Evolutionary conservation across 2,113 vertebrate genomes (phyloP).

Genomic region (Platycercus adscitus): DNA sequence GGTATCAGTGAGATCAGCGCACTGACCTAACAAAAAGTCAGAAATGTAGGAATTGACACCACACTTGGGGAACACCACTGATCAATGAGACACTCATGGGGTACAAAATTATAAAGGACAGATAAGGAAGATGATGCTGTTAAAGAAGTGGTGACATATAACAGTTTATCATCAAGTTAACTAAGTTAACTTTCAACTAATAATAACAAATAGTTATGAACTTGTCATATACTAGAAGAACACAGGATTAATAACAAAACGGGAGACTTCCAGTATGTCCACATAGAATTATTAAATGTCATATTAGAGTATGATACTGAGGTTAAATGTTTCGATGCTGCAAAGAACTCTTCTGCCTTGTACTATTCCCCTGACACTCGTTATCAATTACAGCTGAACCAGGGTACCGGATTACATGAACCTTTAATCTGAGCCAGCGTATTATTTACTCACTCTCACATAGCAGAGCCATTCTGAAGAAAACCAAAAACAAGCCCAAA

Average conservation of each 20-base stretch:
- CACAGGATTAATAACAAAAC: not conserved
- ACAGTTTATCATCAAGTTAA: not conserved
- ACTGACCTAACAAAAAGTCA: not conserved
- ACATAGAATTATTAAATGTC: not conserved
- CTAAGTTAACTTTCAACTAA: not conserved
- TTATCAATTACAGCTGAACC: not conserved
- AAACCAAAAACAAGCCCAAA: not conserved
- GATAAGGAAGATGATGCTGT: not conserved
- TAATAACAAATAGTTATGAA: not conserved
- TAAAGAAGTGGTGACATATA: not conserved
- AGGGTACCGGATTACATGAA: not conserved
- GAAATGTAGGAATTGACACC: not conserved
- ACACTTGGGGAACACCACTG: not conserved
- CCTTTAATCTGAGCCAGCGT: not conserved
- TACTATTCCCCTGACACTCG: not conserved
- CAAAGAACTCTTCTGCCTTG: not conserved
- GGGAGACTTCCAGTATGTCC: not conserved
- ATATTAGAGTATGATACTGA: not conserved
- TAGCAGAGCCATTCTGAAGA: not conserved
- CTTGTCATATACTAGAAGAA: not conserved
- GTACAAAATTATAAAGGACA: not conserved
- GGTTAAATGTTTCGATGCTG: not conserved
- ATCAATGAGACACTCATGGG: accelerated
- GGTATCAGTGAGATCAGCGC: not conserved
- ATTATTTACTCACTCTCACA: not conserved